A percentile compares a stretch with the other conserved stretches of the same genome.
phyloP scores from a whole-genome alignment of 2,797 vertebrate species.

The Enoplosus armatus region DNA sequence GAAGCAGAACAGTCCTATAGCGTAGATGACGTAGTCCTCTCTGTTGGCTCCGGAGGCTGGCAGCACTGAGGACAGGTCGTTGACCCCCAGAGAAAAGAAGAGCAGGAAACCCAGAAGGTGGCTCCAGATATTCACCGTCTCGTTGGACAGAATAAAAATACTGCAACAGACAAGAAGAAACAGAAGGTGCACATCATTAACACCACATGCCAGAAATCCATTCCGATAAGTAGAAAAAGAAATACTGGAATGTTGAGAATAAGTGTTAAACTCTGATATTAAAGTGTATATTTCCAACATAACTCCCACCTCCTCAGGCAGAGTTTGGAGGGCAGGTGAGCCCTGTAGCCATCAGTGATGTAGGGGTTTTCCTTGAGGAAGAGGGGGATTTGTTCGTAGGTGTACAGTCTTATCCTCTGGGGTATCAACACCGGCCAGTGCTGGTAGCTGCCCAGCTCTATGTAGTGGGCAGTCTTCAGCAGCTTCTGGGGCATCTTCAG shows the following conservation, averaged over 20 bases:
- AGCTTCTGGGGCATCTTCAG: slow-evolving; percentile 91
- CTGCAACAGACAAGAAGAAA: slow-evolving; percentile 73
- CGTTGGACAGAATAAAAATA: slow-evolving; percentile 97
- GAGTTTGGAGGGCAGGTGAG: slow-evolving; percentile 94
- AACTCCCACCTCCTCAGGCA: slow-evolving; percentile 92
- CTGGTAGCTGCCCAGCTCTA: slow-evolving; percentile 95
- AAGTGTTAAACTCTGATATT: background rate
- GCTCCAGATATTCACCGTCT: slow-evolving; percentile 99
- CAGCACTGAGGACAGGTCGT: slow-evolving; percentile 92
- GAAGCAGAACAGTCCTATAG: slow-evolving; percentile 97
- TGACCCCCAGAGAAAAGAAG: slow-evolving; percentile 93
- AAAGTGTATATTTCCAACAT: background rate
- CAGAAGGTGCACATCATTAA: background rate
- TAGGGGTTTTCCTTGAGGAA: slow-evolving; percentile 98
- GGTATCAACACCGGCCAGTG: slow-evolving; percentile 96
- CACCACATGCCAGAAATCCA: background rate
- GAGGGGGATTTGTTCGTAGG: slow-evolving; percentile 95
- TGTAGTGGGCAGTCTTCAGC: slow-evolving; percentile 92
- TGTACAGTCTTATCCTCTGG: slow-evolving; percentile 95
- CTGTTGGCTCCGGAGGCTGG: slow-evolving; percentile 91
- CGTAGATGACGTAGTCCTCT: slow-evolving; percentile 97
- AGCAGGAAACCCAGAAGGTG: slow-evolving; percentile 96
- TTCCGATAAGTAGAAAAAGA: background rate
- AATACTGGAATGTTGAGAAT: background rate
- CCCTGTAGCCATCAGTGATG: slow-evolving; percentile 98